Percentiles rank a stretch among this genome's conserved stretches.
Evolutionary conservation across 2,888 invertebrate genomes (phyloP).

Genomic region (Caenorhabditis afra): DNA sequence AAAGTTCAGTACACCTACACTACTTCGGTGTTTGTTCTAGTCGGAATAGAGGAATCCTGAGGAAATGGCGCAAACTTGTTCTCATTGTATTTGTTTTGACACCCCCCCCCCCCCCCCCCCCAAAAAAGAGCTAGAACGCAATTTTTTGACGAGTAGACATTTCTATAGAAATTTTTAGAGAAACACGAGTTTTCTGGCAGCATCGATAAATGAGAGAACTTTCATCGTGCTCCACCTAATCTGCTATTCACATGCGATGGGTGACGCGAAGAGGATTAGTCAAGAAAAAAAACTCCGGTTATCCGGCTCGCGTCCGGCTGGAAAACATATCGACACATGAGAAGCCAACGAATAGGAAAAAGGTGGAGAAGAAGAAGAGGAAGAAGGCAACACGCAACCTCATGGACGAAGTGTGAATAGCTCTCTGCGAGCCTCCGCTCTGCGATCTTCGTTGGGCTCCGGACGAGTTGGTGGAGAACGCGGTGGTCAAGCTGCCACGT

Average conservation of each 20-base stretch:
- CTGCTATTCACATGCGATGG: no score
- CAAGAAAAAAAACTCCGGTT: not conserved
- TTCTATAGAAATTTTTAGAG: no score
- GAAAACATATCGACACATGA: no score
- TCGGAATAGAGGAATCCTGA: not conserved
- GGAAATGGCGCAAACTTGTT: not conserved
- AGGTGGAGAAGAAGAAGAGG: not conserved
- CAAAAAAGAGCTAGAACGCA: not conserved
- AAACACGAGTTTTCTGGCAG: no score
- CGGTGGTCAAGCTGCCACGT: conserved; percentile 56
- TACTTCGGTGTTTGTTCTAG: not conserved
- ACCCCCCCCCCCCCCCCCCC: no score
- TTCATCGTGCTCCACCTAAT: no score
- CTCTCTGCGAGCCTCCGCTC: conserved; percentile 31
- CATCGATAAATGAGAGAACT: no score
- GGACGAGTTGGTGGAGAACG: conserved; percentile 31
- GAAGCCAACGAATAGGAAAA: not conserved
- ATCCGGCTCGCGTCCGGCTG: no score
- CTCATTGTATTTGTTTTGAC: conserved; percentile 3
- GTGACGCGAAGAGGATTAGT: conserved; percentile 7
- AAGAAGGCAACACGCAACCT: conserved; percentile 22
- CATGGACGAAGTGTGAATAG: conserved; percentile 33
- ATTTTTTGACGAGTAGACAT: no score
- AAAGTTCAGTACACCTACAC: conserved; percentile 45
- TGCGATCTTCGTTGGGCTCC: conserved; percentile 24